Evolutionary conservation across 2,113 vertebrate genomes (phyloP).

Genomic region (Onychostruthus taczanowskii): DNA sequence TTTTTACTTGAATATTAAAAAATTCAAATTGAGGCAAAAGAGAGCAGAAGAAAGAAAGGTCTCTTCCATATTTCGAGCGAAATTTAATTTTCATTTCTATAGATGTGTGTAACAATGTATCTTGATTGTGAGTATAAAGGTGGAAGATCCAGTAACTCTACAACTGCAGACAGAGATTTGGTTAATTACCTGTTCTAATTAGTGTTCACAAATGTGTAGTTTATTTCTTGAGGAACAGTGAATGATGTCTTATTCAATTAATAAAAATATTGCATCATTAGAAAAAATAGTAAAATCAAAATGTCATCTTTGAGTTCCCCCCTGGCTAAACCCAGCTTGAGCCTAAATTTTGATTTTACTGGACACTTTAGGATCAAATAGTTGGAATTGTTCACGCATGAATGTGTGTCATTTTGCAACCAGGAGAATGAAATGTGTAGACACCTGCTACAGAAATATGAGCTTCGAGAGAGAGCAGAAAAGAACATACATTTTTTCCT

Average conservation of each 20-base stretch:
- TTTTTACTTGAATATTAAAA: neutral
- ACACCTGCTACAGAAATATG: neutral
- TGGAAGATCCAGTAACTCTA: neutral
- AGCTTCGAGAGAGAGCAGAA: neutral
- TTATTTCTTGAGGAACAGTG: neutral
- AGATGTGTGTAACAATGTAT: neutral
- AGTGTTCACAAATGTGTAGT: neutral
- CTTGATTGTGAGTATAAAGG: neutral
- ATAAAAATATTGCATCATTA: neutral
- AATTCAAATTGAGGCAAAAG: neutral
- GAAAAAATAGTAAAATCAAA: neutral
- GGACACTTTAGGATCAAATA: neutral
- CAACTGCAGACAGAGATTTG: neutral
- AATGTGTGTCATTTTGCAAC: neutral
- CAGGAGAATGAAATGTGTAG: neutral
- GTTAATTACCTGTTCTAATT: neutral
- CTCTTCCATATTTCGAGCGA: neutral
- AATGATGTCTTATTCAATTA: neutral
- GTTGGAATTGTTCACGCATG: neutral
- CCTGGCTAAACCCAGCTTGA: neutral
- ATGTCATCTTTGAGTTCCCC: neutral
- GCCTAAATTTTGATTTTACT: neutral
- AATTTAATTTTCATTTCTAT: neutral
- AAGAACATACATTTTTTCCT: neutral
- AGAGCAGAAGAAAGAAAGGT: neutral